These are phyloP conservation scores for Phocides pigmalion DNA, from an alignment of 1,140 invertebrate species.

Conservation along the genomic window DNA sequence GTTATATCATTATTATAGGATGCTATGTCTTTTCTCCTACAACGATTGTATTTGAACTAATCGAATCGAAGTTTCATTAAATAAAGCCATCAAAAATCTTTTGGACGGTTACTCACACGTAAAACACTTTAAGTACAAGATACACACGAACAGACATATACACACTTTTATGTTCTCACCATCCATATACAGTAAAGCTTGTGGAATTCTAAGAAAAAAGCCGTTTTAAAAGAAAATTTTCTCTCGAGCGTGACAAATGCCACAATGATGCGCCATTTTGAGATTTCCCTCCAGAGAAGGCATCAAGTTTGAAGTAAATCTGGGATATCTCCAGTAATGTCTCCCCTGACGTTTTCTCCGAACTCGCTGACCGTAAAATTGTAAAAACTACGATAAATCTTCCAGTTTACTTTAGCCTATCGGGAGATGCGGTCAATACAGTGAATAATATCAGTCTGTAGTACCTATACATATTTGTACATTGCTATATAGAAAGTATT, in stretches of 20 bases:
- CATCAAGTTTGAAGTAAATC: slow-evolving; percentile 75
- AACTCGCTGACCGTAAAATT: slow-evolving; percentile 74
- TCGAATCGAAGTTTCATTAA: no score
- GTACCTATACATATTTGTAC: no score
- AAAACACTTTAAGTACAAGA: no score
- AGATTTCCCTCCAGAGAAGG: slow-evolving; percentile 69
- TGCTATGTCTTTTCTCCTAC: no score
- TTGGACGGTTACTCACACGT: no score
- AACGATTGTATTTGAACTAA: no score
- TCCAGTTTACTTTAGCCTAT: slow-evolving; percentile 44
- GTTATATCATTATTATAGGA: no score
- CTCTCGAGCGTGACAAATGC: slow-evolving; percentile 50
- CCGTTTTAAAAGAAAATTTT: slow-evolving; percentile 46
- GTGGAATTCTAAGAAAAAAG: slow-evolving; percentile 12
- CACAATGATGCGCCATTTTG: slow-evolving; percentile 61
- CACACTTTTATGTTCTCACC: no score
- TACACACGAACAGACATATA: no score
- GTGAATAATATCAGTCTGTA: slow-evolving; percentile 5
- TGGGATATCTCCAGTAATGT: slow-evolving; percentile 72
- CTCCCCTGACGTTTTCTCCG: slow-evolving; percentile 60
- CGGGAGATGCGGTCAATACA: slow-evolving; percentile 12
- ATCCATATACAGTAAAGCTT: background rate
- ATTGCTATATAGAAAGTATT: no score
- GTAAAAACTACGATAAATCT: slow-evolving; percentile 72
- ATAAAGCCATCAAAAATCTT: no score